Percentiles rank a stretch among this genome's conserved stretches.
These are phyloP conservation scores for Anthophora plumipes DNA, from an alignment of 2,888 invertebrate genomes.

Conservation along the genomic window DNA sequence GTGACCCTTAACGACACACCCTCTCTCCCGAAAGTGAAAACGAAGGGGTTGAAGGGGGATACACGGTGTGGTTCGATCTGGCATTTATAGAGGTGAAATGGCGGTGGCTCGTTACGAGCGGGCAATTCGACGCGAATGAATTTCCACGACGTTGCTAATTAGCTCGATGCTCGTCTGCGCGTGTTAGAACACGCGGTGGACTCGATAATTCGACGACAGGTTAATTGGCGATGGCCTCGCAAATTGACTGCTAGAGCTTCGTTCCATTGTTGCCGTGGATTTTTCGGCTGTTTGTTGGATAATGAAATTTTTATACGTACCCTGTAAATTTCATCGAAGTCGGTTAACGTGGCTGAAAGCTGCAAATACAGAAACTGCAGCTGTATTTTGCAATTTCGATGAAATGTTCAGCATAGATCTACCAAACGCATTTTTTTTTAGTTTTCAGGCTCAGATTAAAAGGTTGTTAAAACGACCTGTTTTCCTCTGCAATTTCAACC, in stretches of 20 bases:
- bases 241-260: constrained; percentile 5
- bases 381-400: too few relatives aligned
- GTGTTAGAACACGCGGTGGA: not conserved
- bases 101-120: constrained; percentile 15
- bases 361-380: too few relatives aligned
- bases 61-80: not conserved
- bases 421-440: too few relatives aligned
- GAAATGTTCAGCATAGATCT: too few relatives aligned
- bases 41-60: not conserved
- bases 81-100: constrained; percentile 15
- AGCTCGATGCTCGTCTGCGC: constrained; percentile 1
- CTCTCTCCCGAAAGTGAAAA: constrained; percentile 32
- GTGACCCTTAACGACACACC: constrained; percentile 4
- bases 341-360: too few relatives aligned
- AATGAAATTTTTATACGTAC: too few relatives aligned
- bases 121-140: constrained; percentile 17
- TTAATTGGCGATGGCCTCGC: constrained; percentile 19
- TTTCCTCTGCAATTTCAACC: too few relatives aligned
- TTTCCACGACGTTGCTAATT: constrained; percentile 30
- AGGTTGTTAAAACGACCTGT: too few relatives aligned
- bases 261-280: not conserved
- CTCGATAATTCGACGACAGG: constrained; percentile 23
- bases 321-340: too few relatives aligned
- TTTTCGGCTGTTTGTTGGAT: too few relatives aligned
- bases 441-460: too few relatives aligned